Evolutionary conservation across 2,113 vertebrate genomes (phyloP).

Genomic region (Ochotona princeps): DNA sequence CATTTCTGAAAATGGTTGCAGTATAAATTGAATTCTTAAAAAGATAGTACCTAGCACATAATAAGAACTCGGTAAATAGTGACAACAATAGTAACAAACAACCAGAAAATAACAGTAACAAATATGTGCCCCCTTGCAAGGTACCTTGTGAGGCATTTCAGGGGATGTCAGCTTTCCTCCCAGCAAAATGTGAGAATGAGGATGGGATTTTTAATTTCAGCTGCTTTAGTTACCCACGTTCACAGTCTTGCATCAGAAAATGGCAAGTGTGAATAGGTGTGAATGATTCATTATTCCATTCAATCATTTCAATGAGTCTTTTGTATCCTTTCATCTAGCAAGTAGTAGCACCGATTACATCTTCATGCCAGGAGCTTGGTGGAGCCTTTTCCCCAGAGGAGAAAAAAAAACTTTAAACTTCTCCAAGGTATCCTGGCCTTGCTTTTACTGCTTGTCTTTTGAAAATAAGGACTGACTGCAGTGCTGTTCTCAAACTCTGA

Average conservation of each 20-base stretch:
- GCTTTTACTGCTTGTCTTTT: not conserved
- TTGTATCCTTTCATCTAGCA: not conserved
- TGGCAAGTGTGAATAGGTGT: not conserved
- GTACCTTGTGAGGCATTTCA: not conserved
- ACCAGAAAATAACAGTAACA: not conserved
- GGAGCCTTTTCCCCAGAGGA: not conserved
- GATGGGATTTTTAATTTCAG: not conserved
- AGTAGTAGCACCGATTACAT: not conserved
- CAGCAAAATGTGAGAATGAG: not conserved
- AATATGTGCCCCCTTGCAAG: not conserved
- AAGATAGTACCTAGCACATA: not conserved
- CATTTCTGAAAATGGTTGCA: not conserved
- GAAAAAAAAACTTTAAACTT: not conserved
- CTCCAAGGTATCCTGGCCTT: not conserved
- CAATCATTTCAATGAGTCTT: not conserved
- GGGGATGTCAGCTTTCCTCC: not conserved
- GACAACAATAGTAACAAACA: not conserved
- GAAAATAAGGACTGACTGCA: not conserved
- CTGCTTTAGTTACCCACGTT: not conserved
- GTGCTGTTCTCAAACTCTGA: not conserved
- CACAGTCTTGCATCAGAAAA: not conserved
- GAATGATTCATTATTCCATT: constrained; percentile 36
- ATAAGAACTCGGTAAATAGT: not conserved
- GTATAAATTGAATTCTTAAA: not conserved
- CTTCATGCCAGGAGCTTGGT: not conserved